A percentile compares a stretch with the other conserved stretches of the same genome.
Evolutionary conservation across 2,888 invertebrate genomes (phyloP).

Genomic region (Drosophila sordidapex): DNA sequence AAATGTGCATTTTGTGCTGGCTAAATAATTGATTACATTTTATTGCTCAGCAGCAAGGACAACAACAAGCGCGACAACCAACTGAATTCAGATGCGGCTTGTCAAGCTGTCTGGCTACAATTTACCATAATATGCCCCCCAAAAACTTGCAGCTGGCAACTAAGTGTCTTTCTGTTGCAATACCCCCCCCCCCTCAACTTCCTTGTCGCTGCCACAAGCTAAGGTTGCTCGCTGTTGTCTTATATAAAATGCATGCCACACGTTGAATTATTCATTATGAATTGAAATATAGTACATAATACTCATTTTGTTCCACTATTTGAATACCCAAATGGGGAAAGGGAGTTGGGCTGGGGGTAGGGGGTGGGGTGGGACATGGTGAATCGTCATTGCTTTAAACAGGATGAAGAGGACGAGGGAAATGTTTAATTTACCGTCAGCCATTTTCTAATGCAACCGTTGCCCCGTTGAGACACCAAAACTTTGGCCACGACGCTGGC

Average conservation of each 20-base stretch:
- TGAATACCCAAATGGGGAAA: conserved; percentile 33
- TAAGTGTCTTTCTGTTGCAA: conserved; percentile 43
- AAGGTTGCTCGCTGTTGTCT: conserved; percentile 50
- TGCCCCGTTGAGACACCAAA: conserved; percentile 20
- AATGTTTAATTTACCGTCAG: conserved; percentile 38
- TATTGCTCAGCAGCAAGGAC: conserved; percentile 61
- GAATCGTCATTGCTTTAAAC: not conserved
- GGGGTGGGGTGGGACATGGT: not conserved
- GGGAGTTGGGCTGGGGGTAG: not conserved
- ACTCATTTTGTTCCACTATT: conserved; percentile 75
- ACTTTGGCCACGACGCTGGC: conserved; percentile 4
- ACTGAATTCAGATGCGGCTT: conserved; percentile 62
- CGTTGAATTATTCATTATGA: conserved; percentile 80
- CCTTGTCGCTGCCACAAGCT: not conserved
- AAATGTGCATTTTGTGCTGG: conserved; percentile 66
- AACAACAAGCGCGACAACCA: conserved; percentile 21
- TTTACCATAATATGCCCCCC: conserved; percentile 48
- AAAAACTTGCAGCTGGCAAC: conserved; percentile 20
- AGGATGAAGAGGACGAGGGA: not conserved
- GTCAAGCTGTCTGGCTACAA: conserved; percentile 63
- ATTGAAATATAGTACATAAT: conserved; percentile 76
- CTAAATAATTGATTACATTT: conserved; percentile 80
- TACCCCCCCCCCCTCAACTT: accelerated
- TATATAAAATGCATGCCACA: conserved; percentile 76
- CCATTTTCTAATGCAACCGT: conserved; percentile 54